Evolutionary conservation across 2,797 vertebrate species (phyloP).

Genomic region (Antrozous pallidus): DNA sequence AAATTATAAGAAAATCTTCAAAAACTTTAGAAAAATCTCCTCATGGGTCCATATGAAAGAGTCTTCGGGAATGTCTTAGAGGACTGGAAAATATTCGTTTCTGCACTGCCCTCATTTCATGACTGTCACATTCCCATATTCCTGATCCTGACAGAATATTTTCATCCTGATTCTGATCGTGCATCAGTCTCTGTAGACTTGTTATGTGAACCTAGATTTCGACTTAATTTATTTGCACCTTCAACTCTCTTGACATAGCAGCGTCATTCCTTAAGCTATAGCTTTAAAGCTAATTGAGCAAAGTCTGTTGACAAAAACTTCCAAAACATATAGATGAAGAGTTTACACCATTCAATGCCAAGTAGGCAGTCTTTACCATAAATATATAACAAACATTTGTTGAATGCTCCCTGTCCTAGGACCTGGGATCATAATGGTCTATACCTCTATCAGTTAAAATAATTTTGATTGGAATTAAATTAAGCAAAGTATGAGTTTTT

Average conservation of each 20-base stretch:
- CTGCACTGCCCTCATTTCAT: background rate
- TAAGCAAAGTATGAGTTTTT: background rate
- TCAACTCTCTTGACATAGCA: background rate
- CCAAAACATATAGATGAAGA: background rate
- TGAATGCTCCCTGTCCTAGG: background rate
- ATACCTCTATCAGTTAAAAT: background rate
- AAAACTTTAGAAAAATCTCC: background rate
- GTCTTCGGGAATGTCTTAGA: background rate
- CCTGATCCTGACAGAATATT: background rate
- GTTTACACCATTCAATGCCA: background rate
- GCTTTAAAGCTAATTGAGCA: background rate
- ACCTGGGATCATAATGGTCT: background rate
- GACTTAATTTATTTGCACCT: background rate
- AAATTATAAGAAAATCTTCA: slow-evolving; percentile 19
- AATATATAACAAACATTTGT: background rate
- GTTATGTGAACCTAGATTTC: background rate
- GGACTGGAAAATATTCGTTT: background rate
- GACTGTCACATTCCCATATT: background rate
- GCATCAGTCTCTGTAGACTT: background rate
- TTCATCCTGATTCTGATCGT: background rate
- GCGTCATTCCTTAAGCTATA: background rate
- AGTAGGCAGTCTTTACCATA: background rate
- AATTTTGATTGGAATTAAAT: background rate
- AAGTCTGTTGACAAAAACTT: background rate
- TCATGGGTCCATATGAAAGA: background rate